Conservation (phyloP, 2,888 invertebrate genomes). For the Clistopyga incitator region DNA sequence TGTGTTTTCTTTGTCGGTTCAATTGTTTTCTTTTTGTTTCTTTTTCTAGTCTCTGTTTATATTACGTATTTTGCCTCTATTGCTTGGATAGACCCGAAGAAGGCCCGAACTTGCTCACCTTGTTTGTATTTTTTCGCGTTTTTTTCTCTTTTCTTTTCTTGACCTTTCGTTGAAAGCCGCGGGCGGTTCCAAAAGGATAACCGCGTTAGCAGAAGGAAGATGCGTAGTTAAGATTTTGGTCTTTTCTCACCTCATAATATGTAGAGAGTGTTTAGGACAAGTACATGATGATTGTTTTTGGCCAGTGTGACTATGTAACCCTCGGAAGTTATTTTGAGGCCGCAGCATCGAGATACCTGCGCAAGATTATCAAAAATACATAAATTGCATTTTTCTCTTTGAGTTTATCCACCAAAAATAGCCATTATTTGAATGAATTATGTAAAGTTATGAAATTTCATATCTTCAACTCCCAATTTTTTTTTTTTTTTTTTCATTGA, state of each 20-base stretch:
- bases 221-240: conserved; percentile 74
- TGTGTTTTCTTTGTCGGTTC: conserved; percentile 65
- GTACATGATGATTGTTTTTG: conserved; percentile 99
- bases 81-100: conserved; percentile 82
- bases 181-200: conserved; percentile 74
- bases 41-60: conserved; percentile 59
- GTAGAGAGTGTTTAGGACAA: conserved; percentile 97
- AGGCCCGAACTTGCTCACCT: conserved; percentile 64
- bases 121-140: conserved; percentile 41
- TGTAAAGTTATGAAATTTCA: too few species aligned
- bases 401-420: too few species aligned
- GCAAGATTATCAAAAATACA: conserved; percentile 76
- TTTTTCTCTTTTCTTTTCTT: too few species aligned
- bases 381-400: neutral
- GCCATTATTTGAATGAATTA: too few species aligned
- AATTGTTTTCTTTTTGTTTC: conserved; percentile 62
- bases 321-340: conserved; percentile 98
- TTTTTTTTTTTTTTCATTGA: too few species aligned
- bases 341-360: conserved; percentile 98
- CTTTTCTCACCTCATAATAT: conserved; percentile 90
- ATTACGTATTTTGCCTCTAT: conserved; percentile 72
- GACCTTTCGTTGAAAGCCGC: conserved; percentile 79
- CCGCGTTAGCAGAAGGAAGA: conserved; percentile 73
- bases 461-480: too few species aligned
- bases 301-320: conserved; percentile 98